Conservation (phyloP, 2,797 vertebrate species). For the Arctocebus calabarensis region DNA sequence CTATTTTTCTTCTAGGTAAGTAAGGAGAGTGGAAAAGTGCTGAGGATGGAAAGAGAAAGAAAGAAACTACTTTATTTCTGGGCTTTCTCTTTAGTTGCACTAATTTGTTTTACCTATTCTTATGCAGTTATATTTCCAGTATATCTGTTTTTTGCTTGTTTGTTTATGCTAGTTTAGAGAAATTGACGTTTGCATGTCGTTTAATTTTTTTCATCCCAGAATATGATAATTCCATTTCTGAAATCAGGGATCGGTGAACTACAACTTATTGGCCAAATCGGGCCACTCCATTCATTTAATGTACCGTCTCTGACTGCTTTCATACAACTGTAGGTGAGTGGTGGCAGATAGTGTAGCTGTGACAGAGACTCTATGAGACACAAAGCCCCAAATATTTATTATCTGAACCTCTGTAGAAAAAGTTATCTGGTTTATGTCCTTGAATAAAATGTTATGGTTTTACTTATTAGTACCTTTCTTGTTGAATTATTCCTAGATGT, state of each 20-base stretch:
- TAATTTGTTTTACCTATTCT: background rate
- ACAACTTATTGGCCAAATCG: background rate
- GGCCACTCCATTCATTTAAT: background rate
- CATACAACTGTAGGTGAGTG: too few relatives aligned
- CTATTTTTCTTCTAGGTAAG: background rate
- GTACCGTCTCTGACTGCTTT: background rate
- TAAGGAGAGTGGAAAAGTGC: background rate
- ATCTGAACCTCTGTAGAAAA: background rate
- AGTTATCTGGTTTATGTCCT: background rate
- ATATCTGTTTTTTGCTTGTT: background rate
- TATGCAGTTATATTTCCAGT: background rate
- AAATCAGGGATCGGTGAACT: background rate
- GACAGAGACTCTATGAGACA: background rate
- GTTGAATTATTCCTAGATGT: background rate
- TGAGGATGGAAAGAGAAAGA: background rate
- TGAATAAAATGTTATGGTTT: background rate
- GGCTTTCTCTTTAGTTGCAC: background rate
- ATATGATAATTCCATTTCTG: background rate
- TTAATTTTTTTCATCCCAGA: conserved; percentile 5
- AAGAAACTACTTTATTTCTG: background rate
- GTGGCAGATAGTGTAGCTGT: background rate
- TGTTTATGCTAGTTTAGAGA: background rate
- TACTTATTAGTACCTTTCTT: conserved; percentile 1
- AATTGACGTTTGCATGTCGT: background rate
- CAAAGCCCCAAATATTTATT: background rate